A percentile compares a stretch with the other conserved stretches of the same genome.
Conservation (phyloP, 2,888 invertebrate genomes). For the Petrophora chlorosata region DNA sequence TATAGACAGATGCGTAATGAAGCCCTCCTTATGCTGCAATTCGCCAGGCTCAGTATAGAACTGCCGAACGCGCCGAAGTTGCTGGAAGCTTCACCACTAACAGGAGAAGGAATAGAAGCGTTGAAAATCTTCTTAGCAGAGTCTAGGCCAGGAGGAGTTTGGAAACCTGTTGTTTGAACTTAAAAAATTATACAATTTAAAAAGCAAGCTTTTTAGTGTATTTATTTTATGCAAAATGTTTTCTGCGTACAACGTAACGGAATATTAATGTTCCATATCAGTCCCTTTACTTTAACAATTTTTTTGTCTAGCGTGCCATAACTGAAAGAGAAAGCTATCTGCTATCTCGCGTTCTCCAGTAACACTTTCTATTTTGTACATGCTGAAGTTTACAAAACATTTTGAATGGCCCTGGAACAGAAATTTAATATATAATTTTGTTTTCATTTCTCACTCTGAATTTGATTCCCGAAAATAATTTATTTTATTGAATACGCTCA, state of each 20-base stretch:
- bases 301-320: not conserved
- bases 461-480: too few relatives aligned
- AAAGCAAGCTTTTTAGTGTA: not conserved
- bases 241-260: slow-evolving; percentile 14
- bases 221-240: not conserved
- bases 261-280: not conserved
- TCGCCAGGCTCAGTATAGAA: slow-evolving; percentile 87
- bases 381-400: not conserved
- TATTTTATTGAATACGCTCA: too few relatives aligned
- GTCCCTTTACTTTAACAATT: not conserved
- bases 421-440: too few relatives aligned
- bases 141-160: slow-evolving; percentile 37
- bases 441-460: too few relatives aligned
- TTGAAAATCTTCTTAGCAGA: slow-evolving; percentile 75
- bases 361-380: not conserved
- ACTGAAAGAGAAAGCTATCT: not conserved
- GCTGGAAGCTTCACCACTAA: slow-evolving; percentile 89
- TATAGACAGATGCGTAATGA: slow-evolving; percentile 95
- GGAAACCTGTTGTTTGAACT: slow-evolving; percentile 25
- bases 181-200: too few relatives aligned
- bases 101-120: slow-evolving; percentile 87
- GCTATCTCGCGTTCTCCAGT: not conserved
- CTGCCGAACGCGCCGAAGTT: slow-evolving; percentile 87
- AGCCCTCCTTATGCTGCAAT: slow-evolving; percentile 91
- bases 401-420: too few relatives aligned